Base-by-base conservation (phyloP, 2,888 invertebrate genomes). In the Stenodera caucasica region DNA sequence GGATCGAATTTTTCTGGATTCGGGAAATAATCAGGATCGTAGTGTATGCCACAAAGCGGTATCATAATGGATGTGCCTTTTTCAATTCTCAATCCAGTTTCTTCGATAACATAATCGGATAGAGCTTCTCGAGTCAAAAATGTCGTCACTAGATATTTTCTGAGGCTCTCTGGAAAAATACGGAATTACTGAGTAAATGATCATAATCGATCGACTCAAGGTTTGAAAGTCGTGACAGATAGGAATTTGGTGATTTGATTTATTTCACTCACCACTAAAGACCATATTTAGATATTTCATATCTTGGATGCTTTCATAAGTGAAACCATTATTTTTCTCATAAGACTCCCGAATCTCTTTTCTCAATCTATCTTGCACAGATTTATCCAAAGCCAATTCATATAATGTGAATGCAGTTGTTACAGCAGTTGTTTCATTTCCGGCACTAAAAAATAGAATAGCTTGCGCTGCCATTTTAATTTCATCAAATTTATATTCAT, bases 241-340 rank as follows among this genome's bases (percentile, higher is more conserved):
- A n/a, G n/a, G n/a, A n/a, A n/a, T n/a, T n/a, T n/a, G n/a, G n/a
- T n/a, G n/a, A n/a, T n/a, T n/a, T n/a, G n/a, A n/a, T n/a, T n/a
- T n/a, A n/a, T n/a, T n/a, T n/a, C n/a, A 18, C 33, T 40, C 54
- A 63, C 63, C 63, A 14, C 29, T 53, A 12, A 60, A 0, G 1
- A 63, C 57, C 63, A 63, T 60, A 40, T 63, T 53, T 5, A 63
- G 21, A 14, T 63, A 63, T 15, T 60, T 58, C 57, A 63, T 63
- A 9, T 53, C 23, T 14, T 55, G 51, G 5, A 63, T 23, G 1
- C 29, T 14, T 35, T 60, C 60, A 18, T 60, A 63, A 6, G 52
- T 52, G 18, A 63, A 57, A 5, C 21, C 50, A 8, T 26, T 33
- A 45, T 60, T 21, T n/a, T 55, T 40, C 12, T 63, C n/a, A 15